Base-by-base conservation (phyloP, 2,113 vertebrate species). In the Saguinus midas region DNA sequence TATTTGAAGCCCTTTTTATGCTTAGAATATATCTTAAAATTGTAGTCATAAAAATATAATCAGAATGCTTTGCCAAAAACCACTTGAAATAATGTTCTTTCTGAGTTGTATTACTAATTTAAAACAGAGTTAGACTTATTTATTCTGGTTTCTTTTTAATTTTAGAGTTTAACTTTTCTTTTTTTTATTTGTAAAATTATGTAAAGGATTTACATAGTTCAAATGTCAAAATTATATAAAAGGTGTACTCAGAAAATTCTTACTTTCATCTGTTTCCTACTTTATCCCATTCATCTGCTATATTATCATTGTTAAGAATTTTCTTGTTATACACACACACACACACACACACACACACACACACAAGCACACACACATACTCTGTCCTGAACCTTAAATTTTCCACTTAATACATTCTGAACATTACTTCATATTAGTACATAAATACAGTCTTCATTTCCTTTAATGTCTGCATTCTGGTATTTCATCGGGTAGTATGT, bases 211-310 rank as follows among this genome's bases (percentile, higher is more conserved):
- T 66, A 16, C 16, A 35, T 64, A 83, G 35, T 93, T 91, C 40
- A 94, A 58, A 96, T 80, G 48, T 75, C 37, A 90, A 90, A 90
- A 55, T 88, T 88, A 61, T 68, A 48, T 80, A 57, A 89, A 91
- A 70, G 29, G 11, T 85, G 3, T 66, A 70, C 50, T 92, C 48
- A 84, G n/a, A 84, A 85, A 87, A 82, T 87, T 57, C 40, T 66
- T 82, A 5, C 27, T 68, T 78, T 43, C 14, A 48, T 64, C 25
- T 57, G 13, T 50, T 0, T 6, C 17, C 43, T 90, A 35, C 12
- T 68, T 78, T 37, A n/a, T 93, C 37, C 17, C 7, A 23, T 80
- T 94, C 21, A 90, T 45, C 37, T 90, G 2, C n/a, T 87, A 43
- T 45, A 14, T 73, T 40, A 84, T 43, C 3, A 76, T 88, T 91